Conservation (phyloP, 2,797 vertebrate genomes). For the Gymnoscopelus microlampas region DNA sequence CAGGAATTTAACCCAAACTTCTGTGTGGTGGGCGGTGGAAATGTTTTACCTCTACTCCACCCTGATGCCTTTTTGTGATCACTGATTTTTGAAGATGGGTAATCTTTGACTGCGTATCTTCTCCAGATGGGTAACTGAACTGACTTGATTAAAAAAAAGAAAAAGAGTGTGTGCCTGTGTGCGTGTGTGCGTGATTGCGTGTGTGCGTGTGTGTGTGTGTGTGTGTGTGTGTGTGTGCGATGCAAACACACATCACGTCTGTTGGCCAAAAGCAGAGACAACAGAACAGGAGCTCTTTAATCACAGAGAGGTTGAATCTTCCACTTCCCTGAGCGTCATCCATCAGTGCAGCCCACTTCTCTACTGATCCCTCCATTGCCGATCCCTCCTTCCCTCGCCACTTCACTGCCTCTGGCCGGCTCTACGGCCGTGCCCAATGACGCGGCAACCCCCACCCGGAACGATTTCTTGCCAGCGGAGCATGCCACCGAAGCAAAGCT, state of each 20-base stretch:
- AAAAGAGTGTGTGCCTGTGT: background rate
- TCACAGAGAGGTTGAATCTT: conserved; percentile 62
- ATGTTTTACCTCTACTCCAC: too few species aligned
- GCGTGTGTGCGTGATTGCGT: conserved; percentile 23
- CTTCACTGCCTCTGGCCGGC: conserved; percentile 23
- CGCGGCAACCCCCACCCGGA: conserved; percentile 9
- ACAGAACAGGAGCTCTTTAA: conserved; percentile 64
- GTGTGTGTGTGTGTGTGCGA: conserved; percentile 15
- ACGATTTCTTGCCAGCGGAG: conserved; percentile 68
- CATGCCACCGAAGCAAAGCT: conserved; percentile 74
- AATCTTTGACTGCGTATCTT: too few species aligned
- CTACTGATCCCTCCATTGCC: conserved; percentile 41
- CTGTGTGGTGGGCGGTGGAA: background rate
- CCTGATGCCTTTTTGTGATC: too few species aligned
- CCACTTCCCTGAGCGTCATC: conserved; percentile 59
- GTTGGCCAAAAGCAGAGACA: conserved; percentile 20
- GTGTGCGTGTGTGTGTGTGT: conserved; percentile 25
- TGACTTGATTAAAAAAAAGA: background rate
- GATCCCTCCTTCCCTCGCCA: conserved; percentile 42
- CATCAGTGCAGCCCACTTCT: conserved; percentile 54
- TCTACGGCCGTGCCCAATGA: conserved; percentile 27
- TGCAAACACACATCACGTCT: background rate
- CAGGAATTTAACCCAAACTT: background rate
- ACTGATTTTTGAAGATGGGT: too few species aligned
- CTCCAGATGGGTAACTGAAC: too few species aligned